Conservation (phyloP, 1,140 invertebrate genomes). For the Cydia fagiglandana region DNA sequence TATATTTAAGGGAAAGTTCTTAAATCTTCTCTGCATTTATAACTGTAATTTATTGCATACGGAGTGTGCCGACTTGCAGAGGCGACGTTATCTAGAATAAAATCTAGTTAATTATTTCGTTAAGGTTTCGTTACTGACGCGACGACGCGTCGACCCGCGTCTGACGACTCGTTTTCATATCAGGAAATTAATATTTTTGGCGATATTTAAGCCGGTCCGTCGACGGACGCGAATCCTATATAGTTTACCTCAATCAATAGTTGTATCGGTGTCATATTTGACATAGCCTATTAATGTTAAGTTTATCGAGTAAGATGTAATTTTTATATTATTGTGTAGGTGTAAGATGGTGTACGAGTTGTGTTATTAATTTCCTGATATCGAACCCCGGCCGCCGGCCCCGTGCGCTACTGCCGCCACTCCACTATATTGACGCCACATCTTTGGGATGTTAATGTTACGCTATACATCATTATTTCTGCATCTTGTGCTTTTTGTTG, state of each 20-base stretch:
- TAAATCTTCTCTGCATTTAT: slow-evolving; percentile 47
- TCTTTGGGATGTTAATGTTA: slow-evolving; percentile 5
- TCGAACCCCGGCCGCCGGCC: slow-evolving; percentile 41
- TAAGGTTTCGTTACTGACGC: slow-evolving; percentile 18
- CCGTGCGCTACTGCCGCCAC: slow-evolving; percentile 40
- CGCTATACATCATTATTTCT: background rate
- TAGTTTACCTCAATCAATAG: slow-evolving; percentile 76
- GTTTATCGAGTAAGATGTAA: slow-evolving; percentile 72
- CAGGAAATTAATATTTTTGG: slow-evolving; percentile 59
- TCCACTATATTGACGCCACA: slow-evolving; percentile 48
- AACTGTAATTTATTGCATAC: slow-evolving; percentile 44
- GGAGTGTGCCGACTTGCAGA: slow-evolving; percentile 42
- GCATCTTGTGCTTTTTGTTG: slow-evolving; percentile 9
- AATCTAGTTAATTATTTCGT: slow-evolving; percentile 36
- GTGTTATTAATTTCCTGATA: slow-evolving; percentile 58
- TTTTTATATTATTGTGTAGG: slow-evolving; percentile 58
- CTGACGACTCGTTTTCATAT: slow-evolving; percentile 57
- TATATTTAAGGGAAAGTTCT: slow-evolving; percentile 36
- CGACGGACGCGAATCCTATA: slow-evolving; percentile 66
- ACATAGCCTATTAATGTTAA: slow-evolving; percentile 77
- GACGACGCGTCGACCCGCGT: slow-evolving; percentile 35
- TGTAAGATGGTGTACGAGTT: slow-evolving; percentile 69
- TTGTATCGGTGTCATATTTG: slow-evolving; percentile 72
- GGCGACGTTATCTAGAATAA: slow-evolving; percentile 36
- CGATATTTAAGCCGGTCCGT: slow-evolving; percentile 53